Conservation (phyloP, 1,140 invertebrate species). For the Drosophila funebris region DNA sequence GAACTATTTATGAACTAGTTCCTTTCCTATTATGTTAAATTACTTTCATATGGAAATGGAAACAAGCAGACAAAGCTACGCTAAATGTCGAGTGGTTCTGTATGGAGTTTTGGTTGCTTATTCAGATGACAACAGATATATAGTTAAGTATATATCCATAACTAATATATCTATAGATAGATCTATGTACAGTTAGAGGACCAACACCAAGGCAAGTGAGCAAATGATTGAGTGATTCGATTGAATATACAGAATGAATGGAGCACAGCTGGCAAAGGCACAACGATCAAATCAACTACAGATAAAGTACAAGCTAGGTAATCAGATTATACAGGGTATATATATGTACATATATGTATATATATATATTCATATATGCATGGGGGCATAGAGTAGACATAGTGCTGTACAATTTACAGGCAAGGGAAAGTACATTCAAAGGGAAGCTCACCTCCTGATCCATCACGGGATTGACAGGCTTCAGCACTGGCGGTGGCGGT, state of each 20-base stretch:
- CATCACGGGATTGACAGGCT: slow-evolving; percentile 86
- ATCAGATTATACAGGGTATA: slow-evolving; percentile 46
- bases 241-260: slow-evolving; percentile 33
- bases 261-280: slow-evolving; percentile 60
- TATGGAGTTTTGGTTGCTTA: slow-evolving; percentile 28
- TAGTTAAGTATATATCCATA: neutral
- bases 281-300: slow-evolving; percentile 61
- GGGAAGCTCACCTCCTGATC: slow-evolving; percentile 87
- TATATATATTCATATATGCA: neutral
- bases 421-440: neutral
- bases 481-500: slow-evolving; percentile 84
- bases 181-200: slow-evolving; percentile 16
- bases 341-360: slow-evolving; percentile 10
- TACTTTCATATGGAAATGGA: neutral
- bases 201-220: slow-evolving; percentile 63
- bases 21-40: too few relatives aligned
- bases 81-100: slow-evolving; percentile 26
- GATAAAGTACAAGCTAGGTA: slow-evolving; percentile 49
- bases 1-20: too few relatives aligned
- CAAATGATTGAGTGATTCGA: neutral
- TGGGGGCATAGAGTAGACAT: neutral
- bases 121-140: slow-evolving; percentile 8
- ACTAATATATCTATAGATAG: neutral
- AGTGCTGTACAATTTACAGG: slow-evolving; percentile 29
- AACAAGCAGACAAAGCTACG: neutral